Conservation (phyloP, 2,113 vertebrate species). For the Melozone crissalis region DNA sequence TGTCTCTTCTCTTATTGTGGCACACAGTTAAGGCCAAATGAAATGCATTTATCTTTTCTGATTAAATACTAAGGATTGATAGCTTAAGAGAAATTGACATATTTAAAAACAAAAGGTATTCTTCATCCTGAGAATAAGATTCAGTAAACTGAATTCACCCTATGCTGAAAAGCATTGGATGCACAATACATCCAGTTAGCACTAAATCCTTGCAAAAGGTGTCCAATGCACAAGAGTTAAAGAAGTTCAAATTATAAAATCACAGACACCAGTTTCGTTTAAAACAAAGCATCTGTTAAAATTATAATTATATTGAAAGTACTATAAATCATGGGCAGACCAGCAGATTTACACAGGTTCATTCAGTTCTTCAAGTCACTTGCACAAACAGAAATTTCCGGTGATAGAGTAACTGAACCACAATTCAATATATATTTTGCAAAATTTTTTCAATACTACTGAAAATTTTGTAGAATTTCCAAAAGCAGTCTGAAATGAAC, state of each 20-base stretch:
- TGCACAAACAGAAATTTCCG: background rate
- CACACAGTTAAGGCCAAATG: slow-evolving; percentile 51
- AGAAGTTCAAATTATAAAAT: background rate
- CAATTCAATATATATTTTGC: background rate
- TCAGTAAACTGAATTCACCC: background rate
- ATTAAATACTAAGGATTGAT: slow-evolving; percentile 62
- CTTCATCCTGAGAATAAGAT: slow-evolving; percentile 7
- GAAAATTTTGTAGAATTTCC: background rate
- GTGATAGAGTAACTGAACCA: background rate
- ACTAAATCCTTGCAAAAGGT: slow-evolving; percentile 1
- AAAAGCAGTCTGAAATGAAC: background rate
- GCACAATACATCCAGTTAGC: background rate
- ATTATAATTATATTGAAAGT: background rate
- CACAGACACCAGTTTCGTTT: background rate
- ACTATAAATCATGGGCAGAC: background rate
- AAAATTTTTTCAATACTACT: background rate
- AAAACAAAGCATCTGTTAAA: background rate
- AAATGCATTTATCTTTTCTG: slow-evolving; percentile 54
- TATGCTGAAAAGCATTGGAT: background rate
- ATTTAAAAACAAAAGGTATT: slow-evolving; percentile 57
- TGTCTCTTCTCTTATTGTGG: slow-evolving; percentile 37
- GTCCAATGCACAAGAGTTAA: background rate
- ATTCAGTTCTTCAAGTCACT: background rate
- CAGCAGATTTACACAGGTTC: background rate
- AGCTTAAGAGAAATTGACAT: slow-evolving; percentile 37